Conservation (phyloP, 2,888 invertebrate genomes). For the Agrochola circellaris region DNA sequence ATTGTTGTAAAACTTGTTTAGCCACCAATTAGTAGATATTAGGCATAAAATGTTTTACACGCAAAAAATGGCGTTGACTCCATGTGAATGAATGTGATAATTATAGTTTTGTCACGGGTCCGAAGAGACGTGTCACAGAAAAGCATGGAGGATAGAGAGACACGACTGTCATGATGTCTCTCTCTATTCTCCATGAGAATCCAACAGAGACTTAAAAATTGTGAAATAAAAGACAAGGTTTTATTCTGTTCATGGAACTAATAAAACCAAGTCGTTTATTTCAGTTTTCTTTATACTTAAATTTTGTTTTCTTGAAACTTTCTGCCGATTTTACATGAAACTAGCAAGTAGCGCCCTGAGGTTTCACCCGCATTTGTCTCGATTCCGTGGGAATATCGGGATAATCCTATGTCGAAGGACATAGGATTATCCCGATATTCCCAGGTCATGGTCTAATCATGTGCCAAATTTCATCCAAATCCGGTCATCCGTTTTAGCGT, state of each 20-base stretch:
- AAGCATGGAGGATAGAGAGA: neutral
- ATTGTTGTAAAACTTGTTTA: constrained; percentile 65
- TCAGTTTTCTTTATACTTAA: too few species aligned
- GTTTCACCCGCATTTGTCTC: neutral
- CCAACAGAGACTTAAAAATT: too few species aligned
- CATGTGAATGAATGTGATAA: constrained; percentile 43
- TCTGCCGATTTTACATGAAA: too few species aligned
- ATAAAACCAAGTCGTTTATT: too few species aligned
- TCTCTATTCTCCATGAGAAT: too few species aligned
- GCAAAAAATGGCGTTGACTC: constrained; percentile 53
- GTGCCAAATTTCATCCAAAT: neutral
- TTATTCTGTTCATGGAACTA: too few species aligned
- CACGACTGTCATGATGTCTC: neutral
- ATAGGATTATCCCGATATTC: too few species aligned
- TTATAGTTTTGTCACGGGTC: constrained; percentile 40
- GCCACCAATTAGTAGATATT: constrained; percentile 48
- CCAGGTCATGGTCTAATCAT: neutral
- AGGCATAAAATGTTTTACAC: constrained; percentile 61
- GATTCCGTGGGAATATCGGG: neutral
- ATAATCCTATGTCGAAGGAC: too few species aligned
- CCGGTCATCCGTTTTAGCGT: neutral
- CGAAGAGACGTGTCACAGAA: neutral
- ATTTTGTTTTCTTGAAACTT: too few species aligned
- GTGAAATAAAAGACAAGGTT: too few species aligned
- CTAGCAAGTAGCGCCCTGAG: too few species aligned